Conservation (phyloP, 2,113 vertebrate species). For the Micromys minutus region DNA sequence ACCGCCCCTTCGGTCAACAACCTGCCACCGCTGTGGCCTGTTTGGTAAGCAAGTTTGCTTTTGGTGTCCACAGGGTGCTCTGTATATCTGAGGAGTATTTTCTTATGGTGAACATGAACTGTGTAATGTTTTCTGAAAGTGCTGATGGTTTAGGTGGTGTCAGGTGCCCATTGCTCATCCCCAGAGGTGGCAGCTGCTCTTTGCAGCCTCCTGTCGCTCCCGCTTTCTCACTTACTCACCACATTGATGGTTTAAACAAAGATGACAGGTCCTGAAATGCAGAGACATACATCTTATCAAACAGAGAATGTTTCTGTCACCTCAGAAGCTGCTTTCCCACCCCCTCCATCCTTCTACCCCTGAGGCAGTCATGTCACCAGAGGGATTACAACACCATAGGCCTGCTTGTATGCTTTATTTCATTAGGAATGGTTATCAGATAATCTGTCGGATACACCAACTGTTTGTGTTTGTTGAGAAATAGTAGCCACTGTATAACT, state of each 20-base stretch:
- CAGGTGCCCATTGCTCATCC: too few species aligned
- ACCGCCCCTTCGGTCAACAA: conserved; percentile 63
- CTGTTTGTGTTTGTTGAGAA: not conserved
- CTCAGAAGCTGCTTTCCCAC: not conserved
- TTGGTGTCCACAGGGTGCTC: not conserved
- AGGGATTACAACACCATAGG: not conserved
- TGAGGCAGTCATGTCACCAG: not conserved
- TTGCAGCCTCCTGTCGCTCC: too few species aligned
- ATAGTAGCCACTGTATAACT: not conserved
- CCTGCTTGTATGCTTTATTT: not conserved
- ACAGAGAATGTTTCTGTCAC: not conserved
- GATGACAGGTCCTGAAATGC: not conserved
- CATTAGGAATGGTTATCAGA: not conserved
- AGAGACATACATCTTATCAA: not conserved
- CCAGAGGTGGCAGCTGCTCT: not conserved
- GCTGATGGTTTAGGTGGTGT: not conserved
- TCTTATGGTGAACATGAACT: not conserved
- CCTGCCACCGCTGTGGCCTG: conserved; percentile 85
- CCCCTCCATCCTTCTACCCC: not conserved
- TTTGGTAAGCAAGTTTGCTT: conserved; percentile 80
- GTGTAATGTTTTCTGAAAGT: not conserved
- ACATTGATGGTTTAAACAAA: not conserved
- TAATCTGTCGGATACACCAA: not conserved
- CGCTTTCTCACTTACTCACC: not conserved
- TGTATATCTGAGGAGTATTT: not conserved